These are phyloP conservation scores for Drosophila orena DNA, from an alignment of 1,140 invertebrate species.

Conservation along the genomic window DNA sequence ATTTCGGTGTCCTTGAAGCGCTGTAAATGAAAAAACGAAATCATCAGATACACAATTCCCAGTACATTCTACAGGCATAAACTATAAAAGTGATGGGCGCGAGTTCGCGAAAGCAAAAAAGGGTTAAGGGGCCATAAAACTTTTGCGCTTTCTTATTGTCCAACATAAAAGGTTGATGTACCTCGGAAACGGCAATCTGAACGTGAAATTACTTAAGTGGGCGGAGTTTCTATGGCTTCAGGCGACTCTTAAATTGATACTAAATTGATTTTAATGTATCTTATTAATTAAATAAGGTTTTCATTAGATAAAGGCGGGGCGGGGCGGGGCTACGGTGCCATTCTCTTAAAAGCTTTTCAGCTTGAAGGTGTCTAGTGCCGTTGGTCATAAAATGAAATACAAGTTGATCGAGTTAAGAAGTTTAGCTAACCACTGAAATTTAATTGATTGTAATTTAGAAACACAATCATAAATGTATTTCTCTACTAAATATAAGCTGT, in stretches of 20 bases:
- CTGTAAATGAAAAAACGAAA: constrained; percentile 85
- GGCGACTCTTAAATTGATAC: constrained; percentile 54
- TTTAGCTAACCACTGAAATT: neutral
- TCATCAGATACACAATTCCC: constrained; percentile 47
- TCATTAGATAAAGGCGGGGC: constrained; percentile 26
- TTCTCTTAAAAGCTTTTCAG: neutral
- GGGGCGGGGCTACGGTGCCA: constrained; percentile 6
- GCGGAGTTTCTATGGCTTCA: constrained; percentile 18
- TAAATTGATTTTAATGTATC: constrained; percentile 60
- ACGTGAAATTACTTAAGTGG: neutral
- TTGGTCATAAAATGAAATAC: neutral
- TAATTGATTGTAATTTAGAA: neutral
- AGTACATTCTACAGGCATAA: constrained; percentile 57
- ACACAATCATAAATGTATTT: too few relatives aligned
- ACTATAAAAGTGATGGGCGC: constrained; percentile 62
- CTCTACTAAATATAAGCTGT: too few relatives aligned
- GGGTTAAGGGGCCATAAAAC: constrained; percentile 67
- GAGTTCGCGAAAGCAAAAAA: constrained; percentile 25
- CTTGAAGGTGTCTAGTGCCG: neutral
- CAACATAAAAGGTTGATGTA: constrained; percentile 61
- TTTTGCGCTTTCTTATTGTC: constrained; percentile 57
- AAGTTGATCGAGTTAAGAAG: neutral
- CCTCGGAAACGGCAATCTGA: constrained; percentile 16
- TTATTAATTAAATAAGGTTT: constrained; percentile 68
- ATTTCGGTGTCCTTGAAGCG: constrained; percentile 91